phyloP scores from a whole-genome alignment of 2,113 vertebrate genomes.

The Chiloscyllium plagiosum region DNA sequence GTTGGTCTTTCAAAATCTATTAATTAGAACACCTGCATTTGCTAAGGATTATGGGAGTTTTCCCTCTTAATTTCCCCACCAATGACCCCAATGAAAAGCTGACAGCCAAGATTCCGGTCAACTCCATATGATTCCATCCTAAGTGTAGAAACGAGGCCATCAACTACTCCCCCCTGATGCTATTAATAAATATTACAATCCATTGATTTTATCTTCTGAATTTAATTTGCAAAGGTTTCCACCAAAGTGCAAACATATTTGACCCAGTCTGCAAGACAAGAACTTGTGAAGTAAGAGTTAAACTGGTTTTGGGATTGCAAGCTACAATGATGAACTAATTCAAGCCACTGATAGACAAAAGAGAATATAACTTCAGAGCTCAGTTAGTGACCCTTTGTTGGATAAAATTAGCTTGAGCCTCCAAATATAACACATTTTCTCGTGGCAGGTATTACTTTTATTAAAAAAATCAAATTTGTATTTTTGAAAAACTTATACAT shows the following conservation, averaged over 20 bases:
- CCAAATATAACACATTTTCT: not conserved
- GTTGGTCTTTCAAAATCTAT: not conserved
- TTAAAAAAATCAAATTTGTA: not conserved
- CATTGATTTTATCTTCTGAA: not conserved
- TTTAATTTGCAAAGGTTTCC: not conserved
- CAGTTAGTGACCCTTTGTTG: not conserved
- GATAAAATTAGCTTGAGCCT: not conserved
- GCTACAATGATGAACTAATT: not conserved
- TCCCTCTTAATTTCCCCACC: not conserved
- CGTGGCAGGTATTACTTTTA: not conserved
- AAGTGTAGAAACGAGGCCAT: not conserved
- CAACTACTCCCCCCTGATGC: not conserved
- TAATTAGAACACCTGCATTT: not conserved
- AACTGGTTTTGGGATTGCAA: not conserved
- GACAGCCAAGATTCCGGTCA: not conserved
- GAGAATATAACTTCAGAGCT: not conserved
- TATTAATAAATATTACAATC: not conserved
- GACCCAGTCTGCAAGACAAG: not conserved
- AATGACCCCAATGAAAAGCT: not conserved
- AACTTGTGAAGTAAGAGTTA: not conserved
- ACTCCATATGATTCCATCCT: not conserved
- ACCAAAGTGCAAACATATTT: not conserved
- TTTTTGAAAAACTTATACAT: not conserved
- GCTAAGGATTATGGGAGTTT: not conserved
- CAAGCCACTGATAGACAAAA: not conserved